phyloP scores from a whole-genome alignment of 1,140 invertebrate species.

The Drosophila bocki region DNA sequence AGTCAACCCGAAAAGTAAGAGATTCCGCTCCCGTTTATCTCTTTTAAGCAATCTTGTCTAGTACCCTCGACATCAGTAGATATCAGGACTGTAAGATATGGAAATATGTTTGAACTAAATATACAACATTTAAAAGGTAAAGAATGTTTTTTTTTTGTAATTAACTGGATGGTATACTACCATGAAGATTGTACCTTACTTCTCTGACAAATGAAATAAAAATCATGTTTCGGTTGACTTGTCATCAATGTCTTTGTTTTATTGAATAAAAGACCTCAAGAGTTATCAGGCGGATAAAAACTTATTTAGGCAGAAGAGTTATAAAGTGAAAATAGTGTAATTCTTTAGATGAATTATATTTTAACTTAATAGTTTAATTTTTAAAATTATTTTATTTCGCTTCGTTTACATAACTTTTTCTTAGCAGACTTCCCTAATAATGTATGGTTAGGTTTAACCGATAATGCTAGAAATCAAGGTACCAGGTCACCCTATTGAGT shows the following conservation, averaged over 20 bases:
- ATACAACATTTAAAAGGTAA: too few relatives aligned
- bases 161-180: neutral
- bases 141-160: too few relatives aligned
- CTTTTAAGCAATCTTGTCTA: neutral
- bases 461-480: constrained; percentile 12
- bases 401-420: neutral
- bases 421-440: neutral
- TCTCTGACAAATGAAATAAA: neutral
- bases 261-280: neutral
- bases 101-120: neutral
- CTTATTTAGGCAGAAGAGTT: neutral
- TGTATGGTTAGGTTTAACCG: neutral
- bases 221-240: neutral
- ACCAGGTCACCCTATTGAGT: neutral
- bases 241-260: neutral
- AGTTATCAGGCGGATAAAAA: too few relatives aligned
- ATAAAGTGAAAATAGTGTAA: neutral
- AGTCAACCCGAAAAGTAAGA: neutral
- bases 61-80: neutral
- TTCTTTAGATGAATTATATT: neutral
- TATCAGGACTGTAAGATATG: neutral
- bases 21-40: neutral
- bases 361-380: neutral
- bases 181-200: neutral
- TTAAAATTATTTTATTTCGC: neutral